Evolutionary conservation across 2,888 invertebrate genomes (phyloP).

Genomic region (Tetramorium bicarinatum): DNA sequence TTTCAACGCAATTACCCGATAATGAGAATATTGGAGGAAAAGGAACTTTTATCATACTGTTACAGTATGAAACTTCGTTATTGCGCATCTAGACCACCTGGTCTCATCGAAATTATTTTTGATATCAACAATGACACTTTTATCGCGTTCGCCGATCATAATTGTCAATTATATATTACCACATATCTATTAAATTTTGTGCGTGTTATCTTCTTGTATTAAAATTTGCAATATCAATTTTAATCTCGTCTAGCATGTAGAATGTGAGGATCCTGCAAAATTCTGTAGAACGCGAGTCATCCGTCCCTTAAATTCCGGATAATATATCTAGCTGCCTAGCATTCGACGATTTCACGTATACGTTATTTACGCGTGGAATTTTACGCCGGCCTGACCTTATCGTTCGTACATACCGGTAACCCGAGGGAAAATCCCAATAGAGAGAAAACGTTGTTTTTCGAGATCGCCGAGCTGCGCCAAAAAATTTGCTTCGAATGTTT

Average conservation of each 20-base stretch:
- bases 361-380: conserved; percentile 40
- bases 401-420: not conserved
- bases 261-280: not conserved
- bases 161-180: not conserved
- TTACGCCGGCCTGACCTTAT: conserved; percentile 6
- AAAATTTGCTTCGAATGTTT: not conserved
- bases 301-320: not conserved
- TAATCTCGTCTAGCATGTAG: not conserved
- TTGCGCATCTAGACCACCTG: conserved; percentile 43
- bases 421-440: not conserved
- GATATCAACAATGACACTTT: conserved; percentile 13
- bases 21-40: conserved; percentile 52
- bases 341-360: conserved; percentile 22
- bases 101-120: conserved; percentile 40
- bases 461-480: not conserved
- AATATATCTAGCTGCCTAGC: not conserved
- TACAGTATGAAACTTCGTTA: conserved; percentile 42
- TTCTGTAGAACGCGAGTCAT: not conserved
- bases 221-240: conserved; percentile 14
- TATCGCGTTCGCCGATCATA: not conserved
- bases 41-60: conserved; percentile 49
- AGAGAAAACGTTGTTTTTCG: conserved; percentile 16
- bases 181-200: not conserved
- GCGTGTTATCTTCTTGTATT: not conserved
- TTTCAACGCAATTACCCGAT: conserved; percentile 44